Conservation (phyloP, 2,888 invertebrate genomes). For the Nasonia oneida region DNA sequence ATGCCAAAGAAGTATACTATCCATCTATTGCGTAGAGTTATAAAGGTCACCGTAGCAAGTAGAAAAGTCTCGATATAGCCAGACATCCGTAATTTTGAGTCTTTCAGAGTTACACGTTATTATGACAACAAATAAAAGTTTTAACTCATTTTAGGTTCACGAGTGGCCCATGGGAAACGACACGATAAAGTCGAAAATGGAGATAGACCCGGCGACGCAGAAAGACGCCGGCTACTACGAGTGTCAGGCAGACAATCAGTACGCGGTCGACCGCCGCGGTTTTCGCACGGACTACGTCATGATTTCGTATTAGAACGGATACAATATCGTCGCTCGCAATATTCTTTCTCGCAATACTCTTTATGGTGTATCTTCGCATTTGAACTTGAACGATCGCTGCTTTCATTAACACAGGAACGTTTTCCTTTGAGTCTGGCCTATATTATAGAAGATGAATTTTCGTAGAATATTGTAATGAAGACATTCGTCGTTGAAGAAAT, state of each 20-base stretch:
- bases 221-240: slow-evolving; percentile 87
- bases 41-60: not conserved
- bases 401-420: too few species aligned
- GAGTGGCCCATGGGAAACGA: slow-evolving; percentile 85
- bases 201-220: slow-evolving; percentile 87
- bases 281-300: slow-evolving; percentile 85
- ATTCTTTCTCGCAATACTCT: not conserved
- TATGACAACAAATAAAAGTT: not conserved
- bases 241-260: slow-evolving; percentile 87
- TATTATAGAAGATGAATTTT: too few species aligned
- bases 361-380: not conserved
- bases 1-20: too few species aligned
- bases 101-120: too few species aligned
- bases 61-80: not conserved
- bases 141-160: slow-evolving; percentile 79
- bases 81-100: not conserved
- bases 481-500: too few species aligned
- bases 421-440: not conserved
- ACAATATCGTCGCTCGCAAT: not conserved
- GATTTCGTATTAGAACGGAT: slow-evolving; percentile 66
- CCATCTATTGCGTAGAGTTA: not conserved
- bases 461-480: too few species aligned
- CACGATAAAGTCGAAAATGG: slow-evolving; percentile 86
- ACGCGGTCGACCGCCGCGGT: slow-evolving; percentile 84
- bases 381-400: not conserved